A percentile compares a stretch with the other conserved stretches of the same genome.
These are phyloP conservation scores for Colius striatus DNA, from an alignment of 2,113 vertebrate genomes.

Conservation along the genomic window DNA sequence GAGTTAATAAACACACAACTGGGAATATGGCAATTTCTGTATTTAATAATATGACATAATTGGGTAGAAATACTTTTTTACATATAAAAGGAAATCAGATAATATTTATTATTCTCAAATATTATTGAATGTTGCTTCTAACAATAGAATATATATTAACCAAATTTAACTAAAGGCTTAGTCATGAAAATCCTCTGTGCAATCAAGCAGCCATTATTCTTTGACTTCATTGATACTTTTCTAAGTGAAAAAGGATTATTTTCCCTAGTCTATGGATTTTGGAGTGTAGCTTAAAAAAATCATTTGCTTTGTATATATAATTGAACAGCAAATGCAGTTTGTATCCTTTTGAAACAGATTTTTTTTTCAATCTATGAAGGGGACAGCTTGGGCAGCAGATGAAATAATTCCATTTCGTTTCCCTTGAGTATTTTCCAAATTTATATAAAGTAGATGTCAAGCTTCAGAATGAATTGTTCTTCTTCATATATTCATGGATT, in stretches of 20 bases:
- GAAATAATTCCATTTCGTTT: conserved; percentile 2
- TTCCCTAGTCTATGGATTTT: background rate
- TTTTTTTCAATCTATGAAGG: background rate
- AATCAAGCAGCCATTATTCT: background rate
- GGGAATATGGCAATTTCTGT: background rate
- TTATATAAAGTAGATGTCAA: background rate
- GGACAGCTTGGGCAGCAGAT: background rate
- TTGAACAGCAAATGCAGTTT: background rate
- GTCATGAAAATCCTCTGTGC: background rate
- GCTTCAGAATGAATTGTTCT: background rate
- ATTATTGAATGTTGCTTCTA: background rate
- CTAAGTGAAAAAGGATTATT: background rate
- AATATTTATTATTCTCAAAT: background rate
- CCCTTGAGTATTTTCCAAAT: conserved; percentile 28
- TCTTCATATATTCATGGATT: background rate
- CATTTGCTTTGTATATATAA: background rate
- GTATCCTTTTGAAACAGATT: background rate
- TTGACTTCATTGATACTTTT: background rate
- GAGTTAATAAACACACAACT: too few species aligned
- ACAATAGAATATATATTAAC: background rate
- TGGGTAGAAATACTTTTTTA: background rate
- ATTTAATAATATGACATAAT: background rate
- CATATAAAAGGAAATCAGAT: background rate
- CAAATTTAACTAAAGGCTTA: background rate
- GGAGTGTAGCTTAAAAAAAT: background rate